Evolutionary conservation across 2,888 invertebrate genomes (phyloP), one percentile per base, ranked within the genome.

Genomic region (Aproaerema taeniolella): DNA sequence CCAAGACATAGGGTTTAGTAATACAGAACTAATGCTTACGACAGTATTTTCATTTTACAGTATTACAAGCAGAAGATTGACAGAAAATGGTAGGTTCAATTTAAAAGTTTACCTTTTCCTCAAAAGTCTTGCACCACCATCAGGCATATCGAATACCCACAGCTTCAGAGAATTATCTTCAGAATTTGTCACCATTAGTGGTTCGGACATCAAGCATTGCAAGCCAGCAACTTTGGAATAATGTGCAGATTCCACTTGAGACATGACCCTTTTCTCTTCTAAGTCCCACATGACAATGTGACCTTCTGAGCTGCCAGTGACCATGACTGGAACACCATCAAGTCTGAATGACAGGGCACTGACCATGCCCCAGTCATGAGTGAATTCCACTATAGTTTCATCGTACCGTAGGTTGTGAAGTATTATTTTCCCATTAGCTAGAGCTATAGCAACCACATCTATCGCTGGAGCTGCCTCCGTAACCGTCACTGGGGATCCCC

Each of bases 211-310:
- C 32, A 99, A 85, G 76, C 94, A 98, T 51, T 92, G 87, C 55
- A 97, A 78, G 0, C 97, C 96, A 7, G 92, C 91, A 2, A 99
- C 92, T 8, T 91, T 73, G 1, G 86, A 88, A 31, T 88, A 83
- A 67, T 99, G 99, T 1, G 96, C 96, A 29, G 89, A 83, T 34
- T 92, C 83, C 12, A 97, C 76, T 73, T 97, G 97, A 44, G 93
- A 93, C 40, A 93, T 88, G 1, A 97, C 87, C 65, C 91, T 89
- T 47, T 88, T 88, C 47, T 95, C 92, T 61, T 96, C 95, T 30
- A 99, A 87, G 78, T 98, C 92, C 99, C 99, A 99, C 66, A 98
- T 89, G 0, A 96, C 95, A 52, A 99, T 89, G 60, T 96, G 94
- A 0, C 99, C 99, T 31, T 89, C 83, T 3, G 88, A 75, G 67